phyloP scores from a whole-genome alignment of 23 tunicate species.

The Oikopleura dioica region DNA sequence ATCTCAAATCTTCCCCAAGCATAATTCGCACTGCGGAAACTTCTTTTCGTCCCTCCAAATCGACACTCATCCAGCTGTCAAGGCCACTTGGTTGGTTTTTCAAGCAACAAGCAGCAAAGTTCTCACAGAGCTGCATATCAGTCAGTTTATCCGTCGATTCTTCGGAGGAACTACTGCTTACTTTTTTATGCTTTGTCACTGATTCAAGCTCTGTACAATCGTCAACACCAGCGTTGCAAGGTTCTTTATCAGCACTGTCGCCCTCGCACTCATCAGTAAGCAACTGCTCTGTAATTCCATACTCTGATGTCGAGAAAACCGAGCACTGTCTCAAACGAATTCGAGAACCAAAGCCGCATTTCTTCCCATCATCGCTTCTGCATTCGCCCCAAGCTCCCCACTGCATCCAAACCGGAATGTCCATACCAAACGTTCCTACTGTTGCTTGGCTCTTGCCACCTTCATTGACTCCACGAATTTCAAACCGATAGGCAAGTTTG shows the following conservation, averaged over 20 bases:
- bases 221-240: slow-evolving; percentile 1
- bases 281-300: background rate
- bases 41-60: slow-evolving; percentile 6
- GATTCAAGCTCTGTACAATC: slow-evolving; percentile 1
- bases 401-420: slow-evolving; percentile 1
- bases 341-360: slow-evolving; percentile 11
- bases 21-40: background rate
- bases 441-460: background rate
- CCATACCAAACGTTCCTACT: slow-evolving; percentile 3
- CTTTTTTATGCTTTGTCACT: background rate
- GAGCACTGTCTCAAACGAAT: background rate
- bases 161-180: background rate
- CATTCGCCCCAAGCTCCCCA: slow-evolving; percentile 10
- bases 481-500: background rate
- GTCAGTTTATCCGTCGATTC: background rate
- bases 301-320: background rate
- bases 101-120: background rate
- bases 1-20: background rate
- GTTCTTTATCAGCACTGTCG: background rate
- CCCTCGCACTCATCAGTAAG: slow-evolving; percentile 3
- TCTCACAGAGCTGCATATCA: background rate
- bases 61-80: background rate
- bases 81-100: background rate
- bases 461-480: background rate
- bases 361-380: background rate